Percentiles rank a stretch among this genome's conserved stretches.
Evolutionary conservation across 2,113 vertebrate species (phyloP).

Genomic region (Callospermophilus lateralis): DNA sequence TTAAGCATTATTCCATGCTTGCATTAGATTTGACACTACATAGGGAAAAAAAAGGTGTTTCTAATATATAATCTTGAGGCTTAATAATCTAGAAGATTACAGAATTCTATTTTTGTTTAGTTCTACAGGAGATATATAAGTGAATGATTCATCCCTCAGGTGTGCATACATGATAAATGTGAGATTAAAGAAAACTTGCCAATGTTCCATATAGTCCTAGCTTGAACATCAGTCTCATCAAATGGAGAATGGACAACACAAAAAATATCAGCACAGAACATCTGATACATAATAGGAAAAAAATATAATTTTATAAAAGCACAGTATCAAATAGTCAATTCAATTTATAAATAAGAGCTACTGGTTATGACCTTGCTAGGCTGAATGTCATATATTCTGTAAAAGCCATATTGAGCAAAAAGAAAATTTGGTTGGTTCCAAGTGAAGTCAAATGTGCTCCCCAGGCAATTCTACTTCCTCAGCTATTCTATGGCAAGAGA

Average conservation of each 20-base stretch:
- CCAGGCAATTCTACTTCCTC: not conserved
- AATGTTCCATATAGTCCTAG: not conserved
- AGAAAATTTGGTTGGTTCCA: not conserved
- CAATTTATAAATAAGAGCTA: not conserved
- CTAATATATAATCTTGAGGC: not conserved
- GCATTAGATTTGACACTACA: not conserved
- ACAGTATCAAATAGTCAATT: not conserved
- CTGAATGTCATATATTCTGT: not conserved
- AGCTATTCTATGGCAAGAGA: slow-evolving; percentile 50
- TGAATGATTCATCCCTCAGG: not conserved
- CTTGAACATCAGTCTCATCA: not conserved
- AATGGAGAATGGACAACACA: not conserved
- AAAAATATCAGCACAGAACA: not conserved
- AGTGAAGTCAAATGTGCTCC: not conserved
- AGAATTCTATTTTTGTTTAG: not conserved
- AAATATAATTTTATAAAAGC: not conserved
- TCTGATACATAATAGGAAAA: not conserved
- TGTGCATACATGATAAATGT: rapidly evolving
- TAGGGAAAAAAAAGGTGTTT: not conserved
- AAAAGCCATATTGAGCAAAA: not conserved
- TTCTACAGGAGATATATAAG: not conserved
- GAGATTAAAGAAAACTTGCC: not conserved
- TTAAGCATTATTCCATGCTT: not conserved
- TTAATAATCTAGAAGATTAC: not conserved
- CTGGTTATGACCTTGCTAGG: slow-evolving; percentile 32